Base-by-base conservation (phyloP, 1,140 invertebrate genomes). In the Drosophila grimshawi region DNA sequence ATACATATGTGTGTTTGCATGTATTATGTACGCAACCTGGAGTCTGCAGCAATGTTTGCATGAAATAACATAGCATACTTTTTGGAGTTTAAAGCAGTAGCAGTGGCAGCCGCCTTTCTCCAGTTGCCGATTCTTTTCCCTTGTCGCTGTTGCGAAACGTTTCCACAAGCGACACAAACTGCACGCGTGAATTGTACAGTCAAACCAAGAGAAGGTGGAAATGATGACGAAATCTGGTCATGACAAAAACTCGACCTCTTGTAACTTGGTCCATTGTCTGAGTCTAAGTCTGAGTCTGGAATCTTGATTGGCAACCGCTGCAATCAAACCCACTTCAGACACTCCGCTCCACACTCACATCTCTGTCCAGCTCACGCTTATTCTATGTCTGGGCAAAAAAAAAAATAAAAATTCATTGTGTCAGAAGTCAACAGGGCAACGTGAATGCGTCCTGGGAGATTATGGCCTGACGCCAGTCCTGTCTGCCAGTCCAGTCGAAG, bases 21-120 rank as follows among this genome's bases (percentile, higher is more conserved):
- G 37, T 3, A 11, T 29, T 41, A 11, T 57, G 30, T 29, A 2
- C 7, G 5, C 33, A n/a, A 32, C 51, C 10, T 51, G 35, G 67
- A 61, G 62, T 68, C 53, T 53, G 80, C 80, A 85, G 85, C 80
- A 83, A 83, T 80, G 81, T 83, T 82, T n/a, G 56, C 51, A 32
- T 43, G 59, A 55, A 60, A 73, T 53, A 68, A 11, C 48, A 32
- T 30, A 51, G 71, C 68, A 72, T 66, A 62, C 67, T 76, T 76
- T 71, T 65, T 61, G 61, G 73, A 55, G 53, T 64, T 65, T 51
- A 61, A 66, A 71, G 59, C 37, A 27, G 11, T 19, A 1, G 11
- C 68, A 78, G 49, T 62, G 72, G 67, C 48, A 37, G 35, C 43
- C 41, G 32, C 37, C 55, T 45, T n/a, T 43, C 43, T 45, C 61